Evolutionary conservation across 2,797 vertebrate genomes (phyloP).

Genomic region (Ispidina picta): DNA sequence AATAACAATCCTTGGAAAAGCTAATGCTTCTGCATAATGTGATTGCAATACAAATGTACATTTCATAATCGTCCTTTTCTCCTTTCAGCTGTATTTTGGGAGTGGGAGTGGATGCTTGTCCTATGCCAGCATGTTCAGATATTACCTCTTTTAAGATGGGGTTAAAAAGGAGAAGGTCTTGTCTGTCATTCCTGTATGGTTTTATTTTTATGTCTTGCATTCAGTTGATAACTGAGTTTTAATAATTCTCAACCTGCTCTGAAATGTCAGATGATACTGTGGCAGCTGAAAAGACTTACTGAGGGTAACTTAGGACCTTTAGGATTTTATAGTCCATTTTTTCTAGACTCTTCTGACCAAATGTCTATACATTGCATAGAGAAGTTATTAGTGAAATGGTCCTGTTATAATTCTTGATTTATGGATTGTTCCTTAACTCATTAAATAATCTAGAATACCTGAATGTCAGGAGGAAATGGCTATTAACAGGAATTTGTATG

Average conservation of each 20-base stretch:
- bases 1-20: background rate
- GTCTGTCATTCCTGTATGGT: background rate
- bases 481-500: background rate
- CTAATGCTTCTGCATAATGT: background rate
- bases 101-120: background rate
- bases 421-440: background rate
- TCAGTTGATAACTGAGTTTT: background rate
- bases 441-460: background rate
- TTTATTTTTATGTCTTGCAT: background rate
- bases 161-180: background rate
- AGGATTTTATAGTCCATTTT: background rate
- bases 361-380: fast-evolving
- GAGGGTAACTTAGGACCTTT: background rate
- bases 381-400: background rate
- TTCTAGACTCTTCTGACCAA: background rate
- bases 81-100: background rate
- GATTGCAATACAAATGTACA: background rate
- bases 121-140: background rate
- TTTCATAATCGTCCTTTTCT: background rate
- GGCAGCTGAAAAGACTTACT: background rate
- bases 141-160: background rate
- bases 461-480: background rate
- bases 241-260: background rate
- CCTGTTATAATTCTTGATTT: background rate
- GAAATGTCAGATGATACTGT: background rate